These are phyloP conservation scores for Premnoplex brunnescens DNA, from an alignment of 2,797 vertebrate genomes.

Conservation along the genomic window DNA sequence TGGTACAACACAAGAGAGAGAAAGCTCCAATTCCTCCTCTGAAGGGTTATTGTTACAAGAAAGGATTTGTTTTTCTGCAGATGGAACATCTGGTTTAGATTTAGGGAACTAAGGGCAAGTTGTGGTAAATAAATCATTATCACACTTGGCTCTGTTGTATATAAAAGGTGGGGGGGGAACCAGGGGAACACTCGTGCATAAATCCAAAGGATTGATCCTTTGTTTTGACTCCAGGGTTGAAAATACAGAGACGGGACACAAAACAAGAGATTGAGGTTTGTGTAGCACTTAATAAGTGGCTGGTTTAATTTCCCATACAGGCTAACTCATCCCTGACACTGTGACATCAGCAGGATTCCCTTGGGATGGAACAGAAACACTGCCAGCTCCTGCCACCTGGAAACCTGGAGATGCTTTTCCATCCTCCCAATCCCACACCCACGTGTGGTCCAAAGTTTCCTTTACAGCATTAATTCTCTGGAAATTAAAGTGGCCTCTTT, in stretches of 20 bases:
- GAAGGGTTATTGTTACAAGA: not conserved
- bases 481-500: not conserved
- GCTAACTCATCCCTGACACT: not conserved
- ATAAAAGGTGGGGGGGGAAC: not conserved
- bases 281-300: not conserved
- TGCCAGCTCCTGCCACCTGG: not conserved
- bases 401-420: not conserved
- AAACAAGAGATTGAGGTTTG: not conserved
- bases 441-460: fast-evolving
- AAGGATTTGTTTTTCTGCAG: not conserved
- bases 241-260: not conserved
- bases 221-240: not conserved
- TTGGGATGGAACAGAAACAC: not conserved
- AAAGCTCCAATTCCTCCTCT: not conserved
- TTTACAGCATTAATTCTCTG: not conserved
- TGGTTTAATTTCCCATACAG: not conserved
- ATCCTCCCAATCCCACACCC: not conserved
- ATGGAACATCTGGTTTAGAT: not conserved
- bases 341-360: not conserved
- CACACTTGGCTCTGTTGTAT: not conserved
- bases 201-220: not conserved
- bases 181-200: not conserved
- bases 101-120: not conserved
- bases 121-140: not conserved
- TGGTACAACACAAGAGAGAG: not conserved